phyloP scores from a whole-genome alignment of 2,113 vertebrate genomes.

The Aphelocoma coerulescens region DNA sequence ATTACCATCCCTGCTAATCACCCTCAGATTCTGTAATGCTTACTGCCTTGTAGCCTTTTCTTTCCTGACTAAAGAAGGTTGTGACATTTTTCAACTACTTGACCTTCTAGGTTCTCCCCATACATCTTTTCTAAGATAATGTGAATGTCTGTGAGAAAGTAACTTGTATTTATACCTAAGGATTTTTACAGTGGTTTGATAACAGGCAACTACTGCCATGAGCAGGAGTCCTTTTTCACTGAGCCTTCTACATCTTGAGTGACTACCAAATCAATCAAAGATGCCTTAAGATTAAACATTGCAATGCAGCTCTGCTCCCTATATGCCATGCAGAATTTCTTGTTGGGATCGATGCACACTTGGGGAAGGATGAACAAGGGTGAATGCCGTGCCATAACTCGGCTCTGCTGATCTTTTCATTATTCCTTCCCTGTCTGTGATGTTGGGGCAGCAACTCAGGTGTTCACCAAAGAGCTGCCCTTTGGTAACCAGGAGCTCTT shows the following conservation, averaged over 20 bases:
- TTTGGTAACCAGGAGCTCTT: slow-evolving; percentile 30
- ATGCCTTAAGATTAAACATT: slow-evolving; percentile 19
- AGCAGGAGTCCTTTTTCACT: neutral
- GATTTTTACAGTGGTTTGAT: slow-evolving; percentile 28
- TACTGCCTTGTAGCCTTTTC: neutral
- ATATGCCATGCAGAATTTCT: neutral
- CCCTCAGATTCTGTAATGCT: neutral
- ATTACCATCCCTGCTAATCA: neutral
- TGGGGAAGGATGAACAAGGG: neutral
- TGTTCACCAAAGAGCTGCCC: neutral
- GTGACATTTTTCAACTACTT: neutral
- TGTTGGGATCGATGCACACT: neutral
- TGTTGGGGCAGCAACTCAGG: neutral
- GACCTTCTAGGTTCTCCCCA: neutral
- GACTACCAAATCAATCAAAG: neutral
- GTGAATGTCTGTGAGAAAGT: neutral
- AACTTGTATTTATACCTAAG: neutral
- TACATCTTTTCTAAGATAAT: neutral
- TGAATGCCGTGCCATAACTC: neutral
- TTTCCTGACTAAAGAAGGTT: neutral
- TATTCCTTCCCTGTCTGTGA: neutral
- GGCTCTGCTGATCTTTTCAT: neutral
- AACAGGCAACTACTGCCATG: neutral
- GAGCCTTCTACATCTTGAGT: neutral
- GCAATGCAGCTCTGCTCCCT: neutral